Evolutionary conservation across 2,797 vertebrate genomes (phyloP).

Genomic region (Scleropages formosus): DNA sequence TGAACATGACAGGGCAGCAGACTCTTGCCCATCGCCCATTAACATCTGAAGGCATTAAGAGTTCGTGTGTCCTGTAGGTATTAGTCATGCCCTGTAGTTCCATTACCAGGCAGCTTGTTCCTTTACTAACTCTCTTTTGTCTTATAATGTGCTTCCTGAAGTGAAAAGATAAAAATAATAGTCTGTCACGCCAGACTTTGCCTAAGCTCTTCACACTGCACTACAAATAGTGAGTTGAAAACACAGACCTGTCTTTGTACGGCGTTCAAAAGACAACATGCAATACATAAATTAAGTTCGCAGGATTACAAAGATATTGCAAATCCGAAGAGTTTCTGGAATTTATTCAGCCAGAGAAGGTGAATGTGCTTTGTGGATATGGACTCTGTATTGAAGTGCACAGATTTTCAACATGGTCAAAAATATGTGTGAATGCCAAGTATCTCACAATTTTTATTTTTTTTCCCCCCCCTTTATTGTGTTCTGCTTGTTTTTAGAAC

Average conservation of each 20-base stretch:
- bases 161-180: conserved; percentile 75
- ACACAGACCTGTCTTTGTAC: conserved; percentile 48
- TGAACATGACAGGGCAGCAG: conserved; percentile 7
- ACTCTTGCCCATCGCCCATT: conserved; percentile 56
- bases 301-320: background rate
- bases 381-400: too few relatives aligned
- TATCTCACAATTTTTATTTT: too few relatives aligned
- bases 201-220: conserved; percentile 51
- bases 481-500: too few relatives aligned
- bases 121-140: conserved; percentile 64
- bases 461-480: too few relatives aligned
- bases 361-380: too few relatives aligned
- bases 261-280: background rate
- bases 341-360: too few relatives aligned
- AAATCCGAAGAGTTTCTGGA: background rate
- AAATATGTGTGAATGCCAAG: too few relatives aligned
- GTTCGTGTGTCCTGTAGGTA: conserved; percentile 63
- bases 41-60: conserved; percentile 57
- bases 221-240: conserved; percentile 55
- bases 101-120: conserved; percentile 71
- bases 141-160: conserved; percentile 70
- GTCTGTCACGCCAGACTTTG: conserved; percentile 59
- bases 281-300: background rate
- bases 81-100: conserved; percentile 74
- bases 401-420: too few relatives aligned